These are phyloP conservation scores for Acanthosoma haemorrhoidale DNA, from an alignment of 2,888 invertebrate genomes.

Conservation along the genomic window DNA sequence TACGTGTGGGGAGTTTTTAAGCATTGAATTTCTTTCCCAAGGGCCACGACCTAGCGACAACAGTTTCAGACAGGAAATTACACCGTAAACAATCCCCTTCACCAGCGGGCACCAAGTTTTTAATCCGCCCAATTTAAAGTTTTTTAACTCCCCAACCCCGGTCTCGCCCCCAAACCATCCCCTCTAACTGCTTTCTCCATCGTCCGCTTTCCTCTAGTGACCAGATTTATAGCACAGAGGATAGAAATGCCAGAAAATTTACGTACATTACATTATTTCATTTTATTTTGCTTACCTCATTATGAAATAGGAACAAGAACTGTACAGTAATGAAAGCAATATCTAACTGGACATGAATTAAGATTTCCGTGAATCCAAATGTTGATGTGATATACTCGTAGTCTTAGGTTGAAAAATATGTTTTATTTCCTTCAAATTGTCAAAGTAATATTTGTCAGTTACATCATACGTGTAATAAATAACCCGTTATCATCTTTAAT, in stretches of 20 bases:
- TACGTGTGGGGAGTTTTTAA: slow-evolving; percentile 2
- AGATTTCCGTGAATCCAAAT: too few relatives aligned
- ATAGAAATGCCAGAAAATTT: neutral
- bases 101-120: slow-evolving; percentile 14
- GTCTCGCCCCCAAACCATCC: neutral
- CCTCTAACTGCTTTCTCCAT: slow-evolving; percentile 15
- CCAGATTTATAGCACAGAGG: slow-evolving; percentile 14
- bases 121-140: slow-evolving; percentile 29
- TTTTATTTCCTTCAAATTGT: too few relatives aligned
- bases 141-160: slow-evolving; percentile 10
- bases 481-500: too few relatives aligned
- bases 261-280: slow-evolving; percentile 15
- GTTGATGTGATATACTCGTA: too few relatives aligned
- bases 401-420: too few relatives aligned
- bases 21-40: neutral
- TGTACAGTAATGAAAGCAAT: too few relatives aligned
- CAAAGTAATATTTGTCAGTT: too few relatives aligned
- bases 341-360: too few relatives aligned
- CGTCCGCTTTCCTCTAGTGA: too few relatives aligned
- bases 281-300: neutral
- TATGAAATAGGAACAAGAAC: too few relatives aligned
- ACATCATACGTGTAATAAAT: too few relatives aligned
- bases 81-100: slow-evolving; percentile 18
- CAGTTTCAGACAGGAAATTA: slow-evolving; percentile 20
- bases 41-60: neutral